Evolutionary conservation across 1,140 invertebrate species (phyloP), one percentile per base, ranked within the genome.

Genomic region (Heliconius hermathena): DNA sequence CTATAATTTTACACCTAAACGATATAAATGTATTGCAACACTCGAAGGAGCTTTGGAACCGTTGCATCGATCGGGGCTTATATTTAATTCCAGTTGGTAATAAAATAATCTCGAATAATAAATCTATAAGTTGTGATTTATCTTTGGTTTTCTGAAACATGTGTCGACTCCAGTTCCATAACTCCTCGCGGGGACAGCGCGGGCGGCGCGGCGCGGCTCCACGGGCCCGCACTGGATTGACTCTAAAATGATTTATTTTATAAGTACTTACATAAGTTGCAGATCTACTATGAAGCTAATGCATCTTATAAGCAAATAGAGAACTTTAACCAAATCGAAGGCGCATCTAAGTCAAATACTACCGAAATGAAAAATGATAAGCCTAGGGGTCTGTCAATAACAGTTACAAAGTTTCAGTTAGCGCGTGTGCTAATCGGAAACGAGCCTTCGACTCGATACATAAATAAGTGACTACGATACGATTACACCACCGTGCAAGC

Each of bases 261-360:
- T 94, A 94, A 94, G 93, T 94, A 94, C 93, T 94, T 92, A 94
- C 84, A 91, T 89, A 91, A 93, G 91, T 92, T 93, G 93, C 93
- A 94, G 93, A 94, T 94, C 93, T 94, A 94, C 88, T 87, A 90
- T 85, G 85, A 94, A 93, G 92, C 91, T 91, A 89, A 92, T 90
- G 88, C 85, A 87, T 89, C 87, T 90, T 93, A 91, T 91, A 90
- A 92, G 89, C 89, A 90, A 92, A 92, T 92, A 91, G 90, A 90
- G 88, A 92, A 92, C 87, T 88, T 91, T 84, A 89, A 91, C 85
- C 88, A 88, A 92, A 90, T 81, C 57, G 84, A 84, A 84, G 83
- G 81, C 80, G 82, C 71, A 74, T 77, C 26, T 60, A 29, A 46
- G 76, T 72, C 33, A 79, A 74, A 71, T 76, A 66, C 74, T 74